These are phyloP conservation scores for Physella acuta DNA, from an alignment of 1,140 invertebrate genomes.

Conservation along the genomic window DNA sequence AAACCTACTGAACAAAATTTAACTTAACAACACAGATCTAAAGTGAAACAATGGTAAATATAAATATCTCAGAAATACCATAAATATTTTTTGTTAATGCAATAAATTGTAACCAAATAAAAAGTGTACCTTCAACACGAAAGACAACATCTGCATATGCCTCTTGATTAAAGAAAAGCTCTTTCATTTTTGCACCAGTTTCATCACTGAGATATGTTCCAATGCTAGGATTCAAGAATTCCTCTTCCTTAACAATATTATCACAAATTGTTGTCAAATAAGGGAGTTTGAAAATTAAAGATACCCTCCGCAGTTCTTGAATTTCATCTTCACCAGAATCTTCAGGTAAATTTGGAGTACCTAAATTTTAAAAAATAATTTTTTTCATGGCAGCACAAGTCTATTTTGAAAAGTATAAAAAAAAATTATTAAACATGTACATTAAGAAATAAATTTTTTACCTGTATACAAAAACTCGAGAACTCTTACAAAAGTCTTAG, in stretches of 20 bases:
- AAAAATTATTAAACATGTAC: too few relatives aligned
- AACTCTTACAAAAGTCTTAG: slow-evolving; percentile 44
- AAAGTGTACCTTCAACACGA: slow-evolving; percentile 42
- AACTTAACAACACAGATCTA: too few relatives aligned
- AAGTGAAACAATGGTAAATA: too few relatives aligned
- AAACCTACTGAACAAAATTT: too few relatives aligned
- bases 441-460: slow-evolving; percentile 17
- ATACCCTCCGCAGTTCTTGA: slow-evolving; percentile 38
- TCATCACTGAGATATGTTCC: slow-evolving; percentile 54
- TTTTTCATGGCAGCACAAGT: too few relatives aligned
- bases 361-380: slow-evolving; percentile 34
- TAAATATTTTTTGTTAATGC: too few relatives aligned
- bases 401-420: background rate
- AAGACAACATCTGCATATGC: slow-evolving; percentile 47
- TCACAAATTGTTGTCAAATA: slow-evolving; percentile 46
- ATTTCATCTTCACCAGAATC: slow-evolving; percentile 33
- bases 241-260: slow-evolving; percentile 48
- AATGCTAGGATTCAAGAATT: slow-evolving; percentile 57
- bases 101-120: background rate
- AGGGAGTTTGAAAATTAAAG: slow-evolving; percentile 44
- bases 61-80: too few relatives aligned
- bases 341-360: slow-evolving; percentile 43
- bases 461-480: slow-evolving; percentile 54
- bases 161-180: slow-evolving; percentile 47
- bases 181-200: slow-evolving; percentile 49